phyloP scores from a whole-genome alignment of 2,888 invertebrate genomes.

The Craniophora ligustri region DNA sequence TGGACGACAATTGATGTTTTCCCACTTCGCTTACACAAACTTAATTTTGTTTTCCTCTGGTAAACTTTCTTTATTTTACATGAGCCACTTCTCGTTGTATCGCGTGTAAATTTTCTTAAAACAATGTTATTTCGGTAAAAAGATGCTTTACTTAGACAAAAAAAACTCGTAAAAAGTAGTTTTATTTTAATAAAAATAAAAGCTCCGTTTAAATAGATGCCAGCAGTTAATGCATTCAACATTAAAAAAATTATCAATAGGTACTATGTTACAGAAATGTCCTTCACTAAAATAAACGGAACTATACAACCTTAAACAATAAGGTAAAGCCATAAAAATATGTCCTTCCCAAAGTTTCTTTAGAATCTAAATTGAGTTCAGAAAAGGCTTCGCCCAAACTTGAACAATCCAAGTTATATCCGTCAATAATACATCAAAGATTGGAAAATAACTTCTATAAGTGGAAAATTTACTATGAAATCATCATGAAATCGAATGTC shows the following conservation, averaged over 20 bases:
- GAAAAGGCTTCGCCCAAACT: slow-evolving; percentile 28
- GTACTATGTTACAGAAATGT: too few species aligned
- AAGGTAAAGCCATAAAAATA: slow-evolving; percentile 28
- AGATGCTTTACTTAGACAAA: slow-evolving; percentile 5
- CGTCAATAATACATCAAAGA: slow-evolving; percentile 37
- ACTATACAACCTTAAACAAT: slow-evolving; percentile 1
- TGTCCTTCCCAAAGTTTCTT: slow-evolving; percentile 16
- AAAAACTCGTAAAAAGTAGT: too few species aligned
- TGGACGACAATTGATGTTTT: slow-evolving; percentile 78
- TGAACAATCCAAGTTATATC: slow-evolving; percentile 41
- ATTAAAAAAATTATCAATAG: too few species aligned
- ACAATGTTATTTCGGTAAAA: slow-evolving; percentile 3
- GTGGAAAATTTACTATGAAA: slow-evolving; percentile 52
- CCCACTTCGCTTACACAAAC: slow-evolving; percentile 63
- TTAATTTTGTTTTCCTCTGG: slow-evolving; percentile 64
- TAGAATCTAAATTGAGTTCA: slow-evolving; percentile 28
- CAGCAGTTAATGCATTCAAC: too few species aligned
- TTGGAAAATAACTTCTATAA: slow-evolving; percentile 44
- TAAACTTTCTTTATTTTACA: slow-evolving; percentile 54
- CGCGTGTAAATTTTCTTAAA: slow-evolving; percentile 5
- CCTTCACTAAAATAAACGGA: background rate
- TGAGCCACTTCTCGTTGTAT: slow-evolving; percentile 4
- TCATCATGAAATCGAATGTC: slow-evolving; percentile 50
- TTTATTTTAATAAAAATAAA: too few species aligned
- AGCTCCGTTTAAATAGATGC: too few species aligned